Base-by-base conservation (phyloP, 2,113 vertebrate genomes). In the Rana temporaria region DNA sequence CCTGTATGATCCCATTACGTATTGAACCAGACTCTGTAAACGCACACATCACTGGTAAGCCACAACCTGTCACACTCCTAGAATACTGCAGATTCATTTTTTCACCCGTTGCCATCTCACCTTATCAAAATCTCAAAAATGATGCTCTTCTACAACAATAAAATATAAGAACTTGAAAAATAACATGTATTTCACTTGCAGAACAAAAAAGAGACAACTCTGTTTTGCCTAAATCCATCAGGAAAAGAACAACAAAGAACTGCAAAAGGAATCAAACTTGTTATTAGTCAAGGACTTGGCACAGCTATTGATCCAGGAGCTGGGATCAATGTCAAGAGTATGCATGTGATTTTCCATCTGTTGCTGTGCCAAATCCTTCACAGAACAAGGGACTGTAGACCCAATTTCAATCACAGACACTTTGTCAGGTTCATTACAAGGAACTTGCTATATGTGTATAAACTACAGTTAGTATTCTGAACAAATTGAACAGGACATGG, bases 391-490 rank as follows among this genome's bases (percentile, higher is more conserved):
- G 78, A 79, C 78, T 70, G 30, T 70, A 79, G 65, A 79, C 53
- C 78, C 67, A 59, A 56, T 79, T 79, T 79, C 78, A 79, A 79
- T 79, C 78, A 79, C 65, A 69, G 34, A 24, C 65, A 69, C 67
- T 79, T 42, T 78, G 78, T 79, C 78, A 79, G 78, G 52, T 68
- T 79, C 64, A 79, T 79, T 79, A 79, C 34, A 24, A 66, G n/a
- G 63, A 79, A 66, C 1, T 84, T 53, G 86, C 76, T 89, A 86
- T 86, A 89, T 84, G 71, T 85, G 87, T 84, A 79, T 87, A 85
- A 86, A 88, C 86, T 88, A 80, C 82, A 70, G 88, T 89, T 88
- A 89, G 82, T 84, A 72, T 86, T 88, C 86, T 79, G 86, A 89
- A 89, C 82, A 85, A 67, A 89, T 85, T 32, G 64, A 87, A 86